Conservation (phyloP, 2,888 invertebrate genomes). For the Acronicta psi region DNA sequence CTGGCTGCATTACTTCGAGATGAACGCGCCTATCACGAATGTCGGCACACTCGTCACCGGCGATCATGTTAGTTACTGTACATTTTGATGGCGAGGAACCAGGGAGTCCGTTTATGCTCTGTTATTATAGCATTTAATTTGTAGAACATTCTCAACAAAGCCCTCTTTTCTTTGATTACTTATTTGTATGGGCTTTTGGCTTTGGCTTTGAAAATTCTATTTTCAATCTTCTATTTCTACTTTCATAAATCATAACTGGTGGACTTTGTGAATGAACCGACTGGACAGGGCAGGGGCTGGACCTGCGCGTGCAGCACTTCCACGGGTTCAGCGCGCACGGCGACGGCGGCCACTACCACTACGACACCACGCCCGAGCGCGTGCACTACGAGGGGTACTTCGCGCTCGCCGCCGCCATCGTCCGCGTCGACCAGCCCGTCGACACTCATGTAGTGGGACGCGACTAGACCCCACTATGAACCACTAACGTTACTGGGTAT, state of each 20-base stretch:
- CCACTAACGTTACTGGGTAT: neutral
- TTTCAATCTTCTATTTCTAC: too few relatives aligned
- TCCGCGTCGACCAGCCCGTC: conserved; percentile 93
- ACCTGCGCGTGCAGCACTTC: conserved; percentile 98
- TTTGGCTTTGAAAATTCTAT: too few relatives aligned
- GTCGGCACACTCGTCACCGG: conserved; percentile 96
- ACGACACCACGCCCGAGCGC: conserved; percentile 96
- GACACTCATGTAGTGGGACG: conserved; percentile 92
- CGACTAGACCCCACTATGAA: conserved; percentile 88
- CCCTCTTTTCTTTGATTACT: too few relatives aligned
- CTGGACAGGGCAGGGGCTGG: conserved; percentile 90
- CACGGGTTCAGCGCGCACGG: conserved; percentile 96
- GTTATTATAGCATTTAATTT: too few relatives aligned
- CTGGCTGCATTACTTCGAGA: conserved; percentile 97
- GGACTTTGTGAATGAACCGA: too few relatives aligned
- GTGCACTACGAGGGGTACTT: conserved; percentile 98
- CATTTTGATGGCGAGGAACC: too few relatives aligned
- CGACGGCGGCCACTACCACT: conserved; percentile 98
- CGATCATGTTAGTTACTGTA: conserved; percentile 91
- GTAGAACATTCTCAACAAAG: too few relatives aligned
- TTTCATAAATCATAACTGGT: too few relatives aligned
- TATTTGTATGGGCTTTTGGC: too few relatives aligned
- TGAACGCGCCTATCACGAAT: conserved; percentile 96
- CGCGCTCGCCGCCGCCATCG: conserved; percentile 92
- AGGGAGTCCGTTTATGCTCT: too few relatives aligned